Conservation (phyloP, 2,113 vertebrate species). For the Rhinoderma darwinii region DNA sequence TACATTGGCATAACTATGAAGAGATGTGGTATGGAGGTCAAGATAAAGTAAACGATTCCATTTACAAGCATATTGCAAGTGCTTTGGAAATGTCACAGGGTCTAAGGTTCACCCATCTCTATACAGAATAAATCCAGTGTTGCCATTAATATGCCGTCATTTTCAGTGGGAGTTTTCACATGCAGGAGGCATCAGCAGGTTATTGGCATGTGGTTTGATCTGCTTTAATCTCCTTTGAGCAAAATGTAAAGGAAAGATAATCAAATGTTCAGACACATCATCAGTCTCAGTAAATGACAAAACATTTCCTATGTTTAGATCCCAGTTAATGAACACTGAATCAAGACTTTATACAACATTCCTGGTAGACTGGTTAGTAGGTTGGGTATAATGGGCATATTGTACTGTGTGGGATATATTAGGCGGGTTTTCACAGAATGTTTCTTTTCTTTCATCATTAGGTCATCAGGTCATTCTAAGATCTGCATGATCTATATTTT, state of each 20-base stretch:
- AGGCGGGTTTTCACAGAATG: neutral
- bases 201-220: slow-evolving; percentile 41
- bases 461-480: neutral
- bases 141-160: slow-evolving; percentile 37
- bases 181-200: slow-evolving; percentile 31
- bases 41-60: neutral
- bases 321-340: neutral
- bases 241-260: slow-evolving; percentile 30
- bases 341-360: neutral
- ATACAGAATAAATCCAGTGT: slow-evolving; percentile 27
- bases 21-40: neutral
- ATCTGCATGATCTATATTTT: neutral
- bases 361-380: neutral
- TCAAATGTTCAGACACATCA: slow-evolving; percentile 48
- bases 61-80: slow-evolving; percentile 27
- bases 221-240: slow-evolving; percentile 48
- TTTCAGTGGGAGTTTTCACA: slow-evolving; percentile 14
- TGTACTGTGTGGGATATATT: neutral
- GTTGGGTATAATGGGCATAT: neutral
- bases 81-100: slow-evolving; percentile 26
- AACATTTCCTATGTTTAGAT: slow-evolving; percentile 21
- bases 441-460: neutral
- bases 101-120: slow-evolving; percentile 6
- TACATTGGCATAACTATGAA: neutral
- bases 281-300: slow-evolving; percentile 31